Evolutionary conservation across 2,888 invertebrate species (phyloP).

Genomic region (Monoplex corrugatus): DNA sequence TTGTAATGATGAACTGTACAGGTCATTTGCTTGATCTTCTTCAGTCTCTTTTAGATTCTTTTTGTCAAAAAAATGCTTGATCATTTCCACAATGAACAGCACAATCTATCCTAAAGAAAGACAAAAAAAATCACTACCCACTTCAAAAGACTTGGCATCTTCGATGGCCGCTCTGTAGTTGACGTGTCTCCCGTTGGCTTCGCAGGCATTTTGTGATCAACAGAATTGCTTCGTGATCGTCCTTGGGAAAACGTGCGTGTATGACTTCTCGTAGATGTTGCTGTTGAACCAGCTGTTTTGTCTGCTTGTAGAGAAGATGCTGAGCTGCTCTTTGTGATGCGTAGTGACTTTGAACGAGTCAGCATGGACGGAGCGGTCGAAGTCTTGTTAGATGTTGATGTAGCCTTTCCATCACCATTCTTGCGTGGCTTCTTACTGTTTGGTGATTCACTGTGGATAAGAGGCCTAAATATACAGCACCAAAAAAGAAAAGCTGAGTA

Average conservation of each 20-base stretch:
- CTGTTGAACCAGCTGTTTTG: background rate
- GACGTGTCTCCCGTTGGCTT: background rate
- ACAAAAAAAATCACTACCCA: constrained; percentile 50
- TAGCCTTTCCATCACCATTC: constrained; percentile 20
- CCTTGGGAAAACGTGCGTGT: constrained; percentile 10
- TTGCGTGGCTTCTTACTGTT: constrained; percentile 37
- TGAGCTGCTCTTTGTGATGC: constrained; percentile 29
- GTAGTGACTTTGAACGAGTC: constrained; percentile 9
- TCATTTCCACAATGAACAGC: too few species aligned
- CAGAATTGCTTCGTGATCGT: constrained; percentile 12
- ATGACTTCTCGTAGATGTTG: background rate
- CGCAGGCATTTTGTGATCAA: background rate
- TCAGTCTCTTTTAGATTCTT: too few species aligned
- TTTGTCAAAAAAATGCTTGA: too few species aligned
- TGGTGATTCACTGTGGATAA: constrained; percentile 32
- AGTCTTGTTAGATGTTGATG: background rate
- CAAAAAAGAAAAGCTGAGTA: background rate
- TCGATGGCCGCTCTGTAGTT: background rate
- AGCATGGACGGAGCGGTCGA: background rate
- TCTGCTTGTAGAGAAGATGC: background rate
- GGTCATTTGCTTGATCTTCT: too few species aligned
- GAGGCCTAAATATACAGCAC: constrained; percentile 15
- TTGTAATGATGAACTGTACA: too few species aligned
- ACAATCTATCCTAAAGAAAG: too few species aligned
- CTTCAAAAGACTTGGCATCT: constrained; percentile 64